These are phyloP conservation scores for Zaprionus gabonicus DNA, from an alignment of 1,140 invertebrate genomes.

Conservation along the genomic window DNA sequence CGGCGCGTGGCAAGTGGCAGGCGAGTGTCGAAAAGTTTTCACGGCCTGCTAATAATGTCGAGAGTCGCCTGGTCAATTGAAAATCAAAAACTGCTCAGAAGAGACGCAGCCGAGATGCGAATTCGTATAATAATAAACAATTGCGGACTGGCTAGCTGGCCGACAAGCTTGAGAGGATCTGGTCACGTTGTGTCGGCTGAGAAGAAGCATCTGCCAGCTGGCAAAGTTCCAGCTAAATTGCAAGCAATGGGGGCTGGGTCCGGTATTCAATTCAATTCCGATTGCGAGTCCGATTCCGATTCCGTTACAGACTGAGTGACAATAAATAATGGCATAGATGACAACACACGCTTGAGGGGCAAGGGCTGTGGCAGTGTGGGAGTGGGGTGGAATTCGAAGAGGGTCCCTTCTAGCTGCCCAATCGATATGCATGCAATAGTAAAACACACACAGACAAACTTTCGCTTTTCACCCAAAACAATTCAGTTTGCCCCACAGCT, in stretches of 20 bases:
- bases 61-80: constrained; percentile 5
- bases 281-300: constrained; percentile 28
- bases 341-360: constrained; percentile 16
- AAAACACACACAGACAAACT: constrained; percentile 46
- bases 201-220: constrained; percentile 25
- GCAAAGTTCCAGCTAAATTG: constrained; percentile 14
- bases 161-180: constrained; percentile 21
- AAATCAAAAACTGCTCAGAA: neutral
- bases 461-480: constrained; percentile 39
- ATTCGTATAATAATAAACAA: constrained; percentile 17
- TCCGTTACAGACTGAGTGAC: constrained; percentile 36
- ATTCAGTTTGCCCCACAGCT: constrained; percentile 21
- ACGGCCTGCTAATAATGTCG: constrained; percentile 24
- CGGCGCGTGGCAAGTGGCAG: constrained; percentile 8
- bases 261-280: constrained; percentile 35
- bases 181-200: neutral
- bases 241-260: neutral
- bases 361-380: neutral
- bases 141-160: constrained; percentile 1
- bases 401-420: neutral
- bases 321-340: constrained; percentile 52
- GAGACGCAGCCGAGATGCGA: constrained; percentile 4
- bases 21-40: constrained; percentile 31
- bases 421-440: constrained; percentile 53
- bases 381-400: neutral